A percentile compares a stretch with the other conserved stretches of the same genome.
Conservation (phyloP, 2,797 vertebrate genomes). For the Eospalax fontanierii region DNA sequence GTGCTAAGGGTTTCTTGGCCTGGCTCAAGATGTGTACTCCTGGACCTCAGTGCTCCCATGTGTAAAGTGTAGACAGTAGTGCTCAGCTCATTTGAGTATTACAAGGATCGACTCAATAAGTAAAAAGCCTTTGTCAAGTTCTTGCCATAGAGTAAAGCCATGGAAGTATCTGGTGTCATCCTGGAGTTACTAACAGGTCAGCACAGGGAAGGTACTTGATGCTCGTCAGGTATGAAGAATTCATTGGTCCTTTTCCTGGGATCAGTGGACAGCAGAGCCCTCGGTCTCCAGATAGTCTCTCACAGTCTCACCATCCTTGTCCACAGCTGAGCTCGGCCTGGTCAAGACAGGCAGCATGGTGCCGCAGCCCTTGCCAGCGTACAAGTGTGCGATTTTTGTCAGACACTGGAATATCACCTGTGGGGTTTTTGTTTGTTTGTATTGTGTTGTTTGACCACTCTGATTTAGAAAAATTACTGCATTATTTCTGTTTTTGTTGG, state of each 20-base stretch:
- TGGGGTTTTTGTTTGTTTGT: background rate
- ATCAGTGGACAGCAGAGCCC: background rate
- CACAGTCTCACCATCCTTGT: background rate
- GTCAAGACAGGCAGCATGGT: background rate
- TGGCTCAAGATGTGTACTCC: background rate
- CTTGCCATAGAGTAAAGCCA: background rate
- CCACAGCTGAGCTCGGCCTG: background rate
- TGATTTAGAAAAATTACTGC: background rate
- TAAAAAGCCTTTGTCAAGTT: background rate
- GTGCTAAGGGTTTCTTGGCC: background rate
- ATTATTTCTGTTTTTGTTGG: background rate
- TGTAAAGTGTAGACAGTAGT: background rate
- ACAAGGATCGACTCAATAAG: background rate
- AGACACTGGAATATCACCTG: background rate
- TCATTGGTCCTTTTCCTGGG: background rate
- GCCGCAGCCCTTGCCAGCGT: background rate
- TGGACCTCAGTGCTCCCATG: background rate
- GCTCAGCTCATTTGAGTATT: background rate
- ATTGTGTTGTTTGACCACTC: background rate
- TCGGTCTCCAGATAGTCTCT: background rate
- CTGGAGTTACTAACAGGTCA: accelerated
- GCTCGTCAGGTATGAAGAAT: background rate
- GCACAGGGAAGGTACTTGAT: accelerated
- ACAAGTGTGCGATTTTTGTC: background rate
- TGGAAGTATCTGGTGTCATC: background rate